These are phyloP conservation scores for Patella caerulea DNA, from an alignment of 2,888 invertebrate species.

Conservation along the genomic window DNA sequence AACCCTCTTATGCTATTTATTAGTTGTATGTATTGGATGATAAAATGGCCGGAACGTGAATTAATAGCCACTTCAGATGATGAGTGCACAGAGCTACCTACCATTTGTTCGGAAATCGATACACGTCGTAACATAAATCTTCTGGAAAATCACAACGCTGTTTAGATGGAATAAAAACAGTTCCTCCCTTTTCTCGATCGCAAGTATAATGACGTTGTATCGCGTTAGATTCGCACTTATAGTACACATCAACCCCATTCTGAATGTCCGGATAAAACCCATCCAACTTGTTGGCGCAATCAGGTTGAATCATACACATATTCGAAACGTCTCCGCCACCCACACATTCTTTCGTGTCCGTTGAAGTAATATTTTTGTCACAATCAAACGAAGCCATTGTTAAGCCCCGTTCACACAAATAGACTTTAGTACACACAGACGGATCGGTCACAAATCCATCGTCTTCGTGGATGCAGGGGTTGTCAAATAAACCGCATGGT, in stretches of 20 bases:
- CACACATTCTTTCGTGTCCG: constrained; percentile 4
- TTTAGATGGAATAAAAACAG: constrained; percentile 22
- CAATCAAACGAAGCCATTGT: constrained; percentile 31
- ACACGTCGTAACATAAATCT: constrained; percentile 23
- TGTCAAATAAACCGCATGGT: constrained; percentile 36
- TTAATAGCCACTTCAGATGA: background rate
- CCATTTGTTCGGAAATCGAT: constrained; percentile 15
- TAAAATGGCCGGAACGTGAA: too few relatives aligned
- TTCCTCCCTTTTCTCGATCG: constrained; percentile 20
- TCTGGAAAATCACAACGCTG: constrained; percentile 24
- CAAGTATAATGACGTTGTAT: constrained; percentile 26
- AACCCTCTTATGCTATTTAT: too few relatives aligned
- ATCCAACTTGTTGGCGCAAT: constrained; percentile 24
- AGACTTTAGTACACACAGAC: constrained; percentile 22
- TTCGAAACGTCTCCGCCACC: constrained; percentile 24
- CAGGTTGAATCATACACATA: constrained; percentile 25
- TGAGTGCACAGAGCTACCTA: constrained; percentile 14
- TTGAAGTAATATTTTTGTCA: constrained; percentile 4
- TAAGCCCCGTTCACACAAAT: constrained; percentile 32
- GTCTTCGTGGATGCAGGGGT: constrained; percentile 28
- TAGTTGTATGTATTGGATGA: too few relatives aligned
- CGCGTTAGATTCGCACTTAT: constrained; percentile 23
- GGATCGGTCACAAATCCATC: constrained; percentile 31
- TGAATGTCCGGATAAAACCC: constrained; percentile 31
- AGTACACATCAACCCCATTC: constrained; percentile 25